Evolutionary conservation across 2,113 vertebrate genomes (phyloP), one percentile per base, ranked within the genome.

Genomic region (Glareola pratincola): DNA sequence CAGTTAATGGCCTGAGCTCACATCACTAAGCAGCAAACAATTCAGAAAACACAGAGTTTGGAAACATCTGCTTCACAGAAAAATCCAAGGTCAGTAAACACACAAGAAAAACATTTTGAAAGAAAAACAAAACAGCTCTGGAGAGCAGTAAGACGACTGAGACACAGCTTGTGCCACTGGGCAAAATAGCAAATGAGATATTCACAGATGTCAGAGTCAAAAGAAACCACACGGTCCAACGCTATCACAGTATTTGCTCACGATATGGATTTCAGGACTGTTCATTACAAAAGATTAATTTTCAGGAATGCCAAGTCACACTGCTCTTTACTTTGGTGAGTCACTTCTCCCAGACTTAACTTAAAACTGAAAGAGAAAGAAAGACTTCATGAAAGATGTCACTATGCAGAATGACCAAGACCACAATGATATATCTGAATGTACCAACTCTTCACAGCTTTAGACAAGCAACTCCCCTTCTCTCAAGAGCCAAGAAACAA

Each of bases 341-440:
- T 48, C 30, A 69, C 59, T 85, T 92, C 47, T 45, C n/a, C 39
- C 53, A 79, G 27, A 79, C 20, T 62, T 59, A 90, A 18, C 71
- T 92, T 69, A 94, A 83, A 92, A 90, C 53, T 79, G 53, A 82
- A 89, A 85, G 63, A 90, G 48, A 88, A 89, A 82, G 37, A 43
- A 79, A 78, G 15, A 47, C 32, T 87, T 74, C 39, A 63, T 20
- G 12, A 51, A 90, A 56, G 34, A 51, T 20, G 23, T 51, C 66
- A 56, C 36, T 48, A 43, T 0, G 2, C 15, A 11, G 6, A 71
- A 77, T 3, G 3, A 87, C 13, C 32, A 36, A 71, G 60, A 71
- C 29, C 34, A 82, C 66, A 56, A 30, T 18, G 66, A 45, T 7
- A 0, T 3, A 77, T 27, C 37, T 66, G 37, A 67, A 81, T 3